phyloP scores from a whole-genome alignment of 2,888 invertebrate species.

The Eulithis prunata region DNA sequence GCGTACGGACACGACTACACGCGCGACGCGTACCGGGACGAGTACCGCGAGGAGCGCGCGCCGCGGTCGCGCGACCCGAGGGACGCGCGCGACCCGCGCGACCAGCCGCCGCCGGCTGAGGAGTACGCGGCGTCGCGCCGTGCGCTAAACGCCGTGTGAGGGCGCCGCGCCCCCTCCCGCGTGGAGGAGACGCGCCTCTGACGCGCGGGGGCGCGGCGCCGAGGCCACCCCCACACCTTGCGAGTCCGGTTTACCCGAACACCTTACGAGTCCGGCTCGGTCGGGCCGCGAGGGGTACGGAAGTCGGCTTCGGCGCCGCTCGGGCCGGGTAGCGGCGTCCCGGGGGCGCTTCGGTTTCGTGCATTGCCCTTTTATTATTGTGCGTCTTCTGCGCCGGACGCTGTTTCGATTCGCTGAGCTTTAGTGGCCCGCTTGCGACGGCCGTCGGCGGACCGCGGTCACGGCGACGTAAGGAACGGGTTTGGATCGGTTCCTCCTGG shows the following conservation, averaged over 20 bases:
- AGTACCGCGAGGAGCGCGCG: slow-evolving; percentile 74
- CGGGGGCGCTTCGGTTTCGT: slow-evolving; percentile 34
- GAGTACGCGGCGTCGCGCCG: slow-evolving; percentile 87
- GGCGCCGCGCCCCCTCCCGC: slow-evolving; percentile 31
- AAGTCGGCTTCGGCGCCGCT: slow-evolving; percentile 27
- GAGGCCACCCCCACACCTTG: slow-evolving; percentile 20
- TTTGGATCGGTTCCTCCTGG: slow-evolving; percentile 2
- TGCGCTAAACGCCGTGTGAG: slow-evolving; percentile 89
- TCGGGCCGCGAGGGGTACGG: slow-evolving; percentile 28
- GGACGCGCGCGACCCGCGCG: slow-evolving; percentile 52
- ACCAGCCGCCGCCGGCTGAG: slow-evolving; percentile 60
- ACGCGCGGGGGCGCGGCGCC: slow-evolving; percentile 19
- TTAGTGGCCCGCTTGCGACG: slow-evolving; percentile 51
- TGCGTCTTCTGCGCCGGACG: slow-evolving; percentile 49
- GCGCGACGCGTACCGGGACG: slow-evolving; percentile 68
- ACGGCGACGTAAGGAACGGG: slow-evolving; percentile 11
- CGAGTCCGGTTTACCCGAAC: too few species aligned
- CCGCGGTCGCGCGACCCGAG: slow-evolving; percentile 62
- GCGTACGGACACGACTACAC: slow-evolving; percentile 66
- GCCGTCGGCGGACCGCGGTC: slow-evolving; percentile 27
- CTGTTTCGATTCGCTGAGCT: slow-evolving; percentile 64
- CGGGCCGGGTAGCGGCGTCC: slow-evolving; percentile 33
- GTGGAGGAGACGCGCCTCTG: slow-evolving; percentile 40
- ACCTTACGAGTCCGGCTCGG: slow-evolving; percentile 11
- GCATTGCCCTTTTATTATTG: slow-evolving; percentile 46